A percentile compares a stretch with the other conserved stretches of the same genome.
phyloP scores from a whole-genome alignment of 2,888 invertebrate species.

The Drymonia ruficornis region DNA sequence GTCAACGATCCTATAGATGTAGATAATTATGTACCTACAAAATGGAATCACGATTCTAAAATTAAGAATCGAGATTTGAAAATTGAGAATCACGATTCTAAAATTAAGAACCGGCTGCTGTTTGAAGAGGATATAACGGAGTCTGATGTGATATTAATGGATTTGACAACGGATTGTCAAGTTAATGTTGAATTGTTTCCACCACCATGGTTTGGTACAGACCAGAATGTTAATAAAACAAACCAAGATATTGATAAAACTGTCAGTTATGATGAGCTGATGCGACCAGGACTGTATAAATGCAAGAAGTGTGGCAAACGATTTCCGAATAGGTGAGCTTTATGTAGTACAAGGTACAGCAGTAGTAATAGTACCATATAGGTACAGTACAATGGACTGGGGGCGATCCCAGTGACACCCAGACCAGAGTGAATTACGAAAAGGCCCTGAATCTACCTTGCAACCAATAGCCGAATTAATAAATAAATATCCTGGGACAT shows the following conservation, averaged over 20 bases:
- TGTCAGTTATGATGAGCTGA: conserved; percentile 49
- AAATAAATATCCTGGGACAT: too few relatives aligned
- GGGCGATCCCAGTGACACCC: too few relatives aligned
- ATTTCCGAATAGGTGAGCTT: conserved; percentile 52
- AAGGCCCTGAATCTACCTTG: too few relatives aligned
- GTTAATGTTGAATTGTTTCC: conserved; percentile 28
- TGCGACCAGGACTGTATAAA: conserved; percentile 31
- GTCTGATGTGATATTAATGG: conserved; percentile 11
- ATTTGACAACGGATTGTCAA: conserved; percentile 30
- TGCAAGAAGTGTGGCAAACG: conserved; percentile 44
- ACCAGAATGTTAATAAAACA: too few relatives aligned
- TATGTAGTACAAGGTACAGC: background rate
- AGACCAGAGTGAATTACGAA: too few relatives aligned
- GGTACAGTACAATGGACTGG: too few relatives aligned
- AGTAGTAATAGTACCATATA: too few relatives aligned
- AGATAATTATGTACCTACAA: background rate
- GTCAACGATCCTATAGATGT: conserved; percentile 9
- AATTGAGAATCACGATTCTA: background rate
- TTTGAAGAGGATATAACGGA: conserved; percentile 26
- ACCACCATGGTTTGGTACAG: conserved; percentile 12
- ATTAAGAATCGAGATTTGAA: background rate
- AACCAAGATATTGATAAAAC: conserved; percentile 18
- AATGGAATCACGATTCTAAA: background rate
- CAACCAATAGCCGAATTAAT: too few relatives aligned
- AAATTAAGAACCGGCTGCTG: conserved; percentile 21